These are phyloP conservation scores for Chlorops oryzae DNA, from an alignment of 1,140 invertebrate genomes.

Conservation along the genomic window DNA sequence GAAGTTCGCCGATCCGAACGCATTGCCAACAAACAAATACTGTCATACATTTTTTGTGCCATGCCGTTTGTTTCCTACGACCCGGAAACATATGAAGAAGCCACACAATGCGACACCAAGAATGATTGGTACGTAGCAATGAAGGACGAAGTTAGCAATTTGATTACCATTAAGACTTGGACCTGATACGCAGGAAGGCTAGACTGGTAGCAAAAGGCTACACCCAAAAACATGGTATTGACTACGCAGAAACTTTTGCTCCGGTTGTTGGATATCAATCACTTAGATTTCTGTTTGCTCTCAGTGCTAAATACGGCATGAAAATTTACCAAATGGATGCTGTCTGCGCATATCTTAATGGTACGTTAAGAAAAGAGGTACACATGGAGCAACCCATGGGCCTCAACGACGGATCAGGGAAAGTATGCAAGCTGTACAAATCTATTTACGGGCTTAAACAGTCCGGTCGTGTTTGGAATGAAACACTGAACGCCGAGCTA, in stretches of 20 bases:
- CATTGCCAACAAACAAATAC: no score
- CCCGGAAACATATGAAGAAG: slow-evolving; percentile 1
- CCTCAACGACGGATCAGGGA: slow-evolving; percentile 13
- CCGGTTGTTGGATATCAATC: neutral
- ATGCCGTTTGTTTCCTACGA: slow-evolving; percentile 3
- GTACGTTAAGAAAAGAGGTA: slow-evolving; percentile 42
- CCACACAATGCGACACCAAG: neutral
- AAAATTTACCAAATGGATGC: slow-evolving; percentile 42
- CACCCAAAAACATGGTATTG: slow-evolving; percentile 9
- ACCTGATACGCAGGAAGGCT: neutral
- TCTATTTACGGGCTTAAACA: slow-evolving; percentile 35
- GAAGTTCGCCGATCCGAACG: no score
- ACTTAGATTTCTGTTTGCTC: slow-evolving; percentile 1
- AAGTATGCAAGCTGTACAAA: slow-evolving; percentile 21
- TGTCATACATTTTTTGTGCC: neutral
- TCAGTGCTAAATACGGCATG: slow-evolving; percentile 25
- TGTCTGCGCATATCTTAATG: slow-evolving; percentile 46
- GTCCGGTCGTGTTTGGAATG: slow-evolving; percentile 27
- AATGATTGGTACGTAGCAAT: neutral
- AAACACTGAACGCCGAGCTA: slow-evolving; percentile 23
- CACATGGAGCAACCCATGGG: slow-evolving; percentile 45
- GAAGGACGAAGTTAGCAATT: slow-evolving; percentile 5
- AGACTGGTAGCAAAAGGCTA: slow-evolving; percentile 5
- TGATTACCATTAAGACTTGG: neutral
- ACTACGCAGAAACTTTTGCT: neutral